phyloP scores from a whole-genome alignment of 1,140 invertebrate species.

The Rhagoletis pomonella region DNA sequence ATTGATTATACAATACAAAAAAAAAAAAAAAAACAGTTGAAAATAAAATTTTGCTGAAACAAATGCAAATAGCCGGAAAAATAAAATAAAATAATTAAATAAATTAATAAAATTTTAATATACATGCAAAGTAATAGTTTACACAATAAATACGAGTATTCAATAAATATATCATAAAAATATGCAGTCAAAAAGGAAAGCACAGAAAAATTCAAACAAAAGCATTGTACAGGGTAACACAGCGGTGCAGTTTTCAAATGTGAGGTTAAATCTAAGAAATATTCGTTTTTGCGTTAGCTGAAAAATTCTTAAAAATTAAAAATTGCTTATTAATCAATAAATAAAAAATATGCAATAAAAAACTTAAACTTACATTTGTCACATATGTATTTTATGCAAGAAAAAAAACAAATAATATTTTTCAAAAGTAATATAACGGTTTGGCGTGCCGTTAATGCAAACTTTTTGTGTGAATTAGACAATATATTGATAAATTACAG shows the following conservation, averaged over 20 bases:
- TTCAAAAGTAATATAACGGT: constrained; percentile 38
- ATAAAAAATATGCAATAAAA: constrained; percentile 18
- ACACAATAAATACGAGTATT: constrained; percentile 44
- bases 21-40: constrained; percentile 23
- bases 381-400: constrained; percentile 47
- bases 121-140: constrained; percentile 29
- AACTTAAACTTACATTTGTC: constrained; percentile 51
- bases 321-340: not conserved
- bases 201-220: constrained; percentile 6
- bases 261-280: not conserved
- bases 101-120: not conserved
- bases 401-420: not conserved
- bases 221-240: constrained; percentile 57
- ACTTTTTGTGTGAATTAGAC: constrained; percentile 73
- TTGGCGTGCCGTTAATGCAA: constrained; percentile 11
- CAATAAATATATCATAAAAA: not conserved
- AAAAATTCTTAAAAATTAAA: not conserved
- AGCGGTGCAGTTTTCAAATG: not conserved
- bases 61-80: not conserved
- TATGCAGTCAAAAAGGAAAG: not conserved
- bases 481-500: constrained; percentile 64
- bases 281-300: too few relatives aligned
- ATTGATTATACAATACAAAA: constrained; percentile 58
- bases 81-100: not conserved
- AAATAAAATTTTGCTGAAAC: not conserved